Conservation (phyloP, 2,797 vertebrate genomes). For the Megaceryle alcyon region DNA sequence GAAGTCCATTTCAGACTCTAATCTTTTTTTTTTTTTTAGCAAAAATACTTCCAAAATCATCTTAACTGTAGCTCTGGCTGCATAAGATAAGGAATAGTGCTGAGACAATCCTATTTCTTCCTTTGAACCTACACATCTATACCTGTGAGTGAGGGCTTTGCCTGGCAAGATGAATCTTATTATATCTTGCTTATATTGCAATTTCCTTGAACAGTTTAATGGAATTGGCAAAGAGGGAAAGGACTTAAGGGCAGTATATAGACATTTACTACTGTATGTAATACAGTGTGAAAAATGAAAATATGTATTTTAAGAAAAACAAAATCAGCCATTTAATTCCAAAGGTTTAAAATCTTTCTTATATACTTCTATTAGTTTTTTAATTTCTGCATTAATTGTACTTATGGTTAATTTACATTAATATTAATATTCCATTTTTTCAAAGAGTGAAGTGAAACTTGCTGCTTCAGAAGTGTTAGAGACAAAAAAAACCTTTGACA, state of each 20-base stretch:
- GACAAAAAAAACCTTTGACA: neutral
- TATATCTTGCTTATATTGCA: neutral
- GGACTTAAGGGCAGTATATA: neutral
- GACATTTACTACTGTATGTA: neutral
- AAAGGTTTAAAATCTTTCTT: neutral
- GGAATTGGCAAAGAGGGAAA: neutral
- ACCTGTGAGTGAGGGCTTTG: neutral
- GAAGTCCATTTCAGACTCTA: slow-evolving; percentile 9
- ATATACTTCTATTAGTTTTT: neutral
- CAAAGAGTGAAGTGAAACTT: neutral
- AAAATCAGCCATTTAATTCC: neutral
- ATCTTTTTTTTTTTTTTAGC: neutral
- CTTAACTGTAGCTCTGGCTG: slow-evolving; percentile 25
- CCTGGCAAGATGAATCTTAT: neutral
- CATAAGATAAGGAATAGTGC: slow-evolving; percentile 42
- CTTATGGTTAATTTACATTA: neutral
- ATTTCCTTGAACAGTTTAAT: neutral
- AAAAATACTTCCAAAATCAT: slow-evolving; percentile 22
- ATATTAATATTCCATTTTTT: neutral
- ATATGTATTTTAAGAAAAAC: neutral
- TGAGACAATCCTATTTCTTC: slow-evolving; percentile 32
- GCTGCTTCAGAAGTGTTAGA: neutral
- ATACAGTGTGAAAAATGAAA: neutral
- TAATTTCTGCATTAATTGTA: neutral
- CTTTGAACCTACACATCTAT: slow-evolving; percentile 11